Evolutionary conservation across 2,113 vertebrate species (phyloP).

Genomic region (Misgurnus mizolepis): DNA sequence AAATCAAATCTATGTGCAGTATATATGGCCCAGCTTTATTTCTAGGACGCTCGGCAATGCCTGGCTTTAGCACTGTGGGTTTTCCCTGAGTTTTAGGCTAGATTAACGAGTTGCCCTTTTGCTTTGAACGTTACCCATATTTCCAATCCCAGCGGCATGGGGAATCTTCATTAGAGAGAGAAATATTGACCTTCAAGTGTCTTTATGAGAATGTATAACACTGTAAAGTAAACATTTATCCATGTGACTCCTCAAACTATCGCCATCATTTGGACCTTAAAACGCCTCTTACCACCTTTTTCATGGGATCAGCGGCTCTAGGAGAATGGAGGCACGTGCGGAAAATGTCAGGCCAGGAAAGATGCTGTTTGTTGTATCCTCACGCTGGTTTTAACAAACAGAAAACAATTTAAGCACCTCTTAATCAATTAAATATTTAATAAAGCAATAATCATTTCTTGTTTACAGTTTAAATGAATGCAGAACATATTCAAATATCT

Average conservation of each 20-base stretch:
- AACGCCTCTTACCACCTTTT: slow-evolving; percentile 42
- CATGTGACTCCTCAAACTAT: slow-evolving; percentile 67
- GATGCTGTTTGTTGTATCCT: slow-evolving; percentile 9
- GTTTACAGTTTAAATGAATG: slow-evolving; percentile 19
- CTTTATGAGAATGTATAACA: slow-evolving; percentile 79
- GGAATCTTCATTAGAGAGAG: slow-evolving; percentile 79
- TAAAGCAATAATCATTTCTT: neutral
- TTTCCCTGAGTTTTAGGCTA: slow-evolving; percentile 68
- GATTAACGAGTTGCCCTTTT: slow-evolving; percentile 84
- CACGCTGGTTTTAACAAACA: slow-evolving; percentile 6
- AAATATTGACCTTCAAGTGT: slow-evolving; percentile 79
- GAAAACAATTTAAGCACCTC: neutral
- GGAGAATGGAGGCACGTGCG: slow-evolving; percentile 12
- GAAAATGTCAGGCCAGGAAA: slow-evolving; percentile 39
- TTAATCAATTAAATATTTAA: neutral
- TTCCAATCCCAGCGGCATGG: slow-evolving; percentile 69
- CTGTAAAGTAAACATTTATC: slow-evolving; percentile 78
- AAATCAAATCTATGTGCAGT: neutral
- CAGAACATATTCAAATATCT: slow-evolving; percentile 9
- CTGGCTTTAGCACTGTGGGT: slow-evolving; percentile 64
- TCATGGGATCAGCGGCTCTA: slow-evolving; percentile 25
- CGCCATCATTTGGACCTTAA: slow-evolving; percentile 65
- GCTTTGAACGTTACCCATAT: slow-evolving; percentile 72
- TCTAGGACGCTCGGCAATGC: slow-evolving; percentile 66
- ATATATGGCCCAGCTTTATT: slow-evolving; percentile 50